Evolutionary conservation across 2,888 invertebrate genomes (phyloP), one percentile per base, ranked within the genome.

Genomic region (Cheilosia pagana): DNA sequence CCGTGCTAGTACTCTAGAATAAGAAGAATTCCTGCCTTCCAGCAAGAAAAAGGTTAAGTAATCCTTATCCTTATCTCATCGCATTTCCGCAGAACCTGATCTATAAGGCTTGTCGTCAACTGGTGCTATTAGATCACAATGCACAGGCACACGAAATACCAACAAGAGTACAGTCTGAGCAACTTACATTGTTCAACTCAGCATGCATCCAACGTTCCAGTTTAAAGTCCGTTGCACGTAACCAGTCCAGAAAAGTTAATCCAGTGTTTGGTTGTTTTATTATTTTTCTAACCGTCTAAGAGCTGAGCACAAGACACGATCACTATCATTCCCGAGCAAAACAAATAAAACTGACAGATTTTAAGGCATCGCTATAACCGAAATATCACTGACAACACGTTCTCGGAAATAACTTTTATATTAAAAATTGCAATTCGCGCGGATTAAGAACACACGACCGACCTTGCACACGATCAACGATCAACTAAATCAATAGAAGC

Each of bases 401-500:
- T 39, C 53, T 53, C 74, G 82, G 21, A 60, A 19, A 41, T n/a
- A 39, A 16, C 16, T 71, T 41, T 65, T 43, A 45, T 28, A 8
- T 2, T 8, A 7, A 12, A 8, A 70, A 75, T 19, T 14, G 4
- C 39, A 31, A 62, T 68, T 63, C 50, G 48, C 62, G 25, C 31
- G 67, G 45, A 81, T 55, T 62, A 67, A 81, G 79, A 81, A 76
- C 62, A 70, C 77, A 81, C 81, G 76, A 85, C 85, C 85, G 85
- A 85, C 76, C 75, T 85, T 85, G 85, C 35, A 68, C 60, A 81
- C 85, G 71, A 43, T 67, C 75, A 81, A 81, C 60, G 52, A 62
- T 67, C 71, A 71, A 85, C 85, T 85, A 85, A 81, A 71, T 68
- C 71, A 85, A 71, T 71, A 76, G 81, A 81, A 85, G 75, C 65